Base-by-base conservation (phyloP, 2,113 vertebrate species). In the Labeo catla region DNA sequence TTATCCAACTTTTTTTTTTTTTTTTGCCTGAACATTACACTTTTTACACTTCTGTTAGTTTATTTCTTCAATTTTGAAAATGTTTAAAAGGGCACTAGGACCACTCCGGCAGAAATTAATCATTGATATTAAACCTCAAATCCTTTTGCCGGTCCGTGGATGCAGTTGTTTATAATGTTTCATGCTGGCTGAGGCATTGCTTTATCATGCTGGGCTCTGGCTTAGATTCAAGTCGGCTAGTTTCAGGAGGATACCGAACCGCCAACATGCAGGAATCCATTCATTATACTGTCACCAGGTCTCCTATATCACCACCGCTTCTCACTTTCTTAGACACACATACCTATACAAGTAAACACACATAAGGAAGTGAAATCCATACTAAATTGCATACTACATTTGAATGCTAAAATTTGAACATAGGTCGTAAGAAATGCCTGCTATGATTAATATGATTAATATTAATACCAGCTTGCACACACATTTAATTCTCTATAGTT, bases 241-340 rank as follows among this genome's bases (percentile, higher is more conserved):
- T 54, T 83, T 68, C 59, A 76, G 43, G 21, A 76, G 52, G 79
- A 72, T 23, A 81, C 68, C 63, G 34, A 45, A 63, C 57, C 68
- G 5, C 7, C 19, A 63, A 28, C 70, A 28, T 52, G 36, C 52
- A 76, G 43, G 28, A 83, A 83, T 86, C 72, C 77, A 89, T 89
- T 87, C 57, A 87, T 89, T 89, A 89, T 66, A 45, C 79, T 87
- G 88, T 83, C 83, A 77, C 43, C 70, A 66, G 81, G 54, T 45
- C 78, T 52, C 72, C 72, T 77, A 80, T 68, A 78, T 72, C 76
- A 39, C 9, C 61, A 68, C 10, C 4, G 9, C 45, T 81, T 50
- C 21, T 72, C 73, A 49, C n/a, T 73, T 54, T n/a, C 50, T 36
- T 16, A 54, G 59, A 74, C 52, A 61, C 65, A 34, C 68, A 76